These are phyloP conservation scores for Pipistrellus kuhlii DNA, from an alignment of 2,797 vertebrate genomes.

Conservation along the genomic window DNA sequence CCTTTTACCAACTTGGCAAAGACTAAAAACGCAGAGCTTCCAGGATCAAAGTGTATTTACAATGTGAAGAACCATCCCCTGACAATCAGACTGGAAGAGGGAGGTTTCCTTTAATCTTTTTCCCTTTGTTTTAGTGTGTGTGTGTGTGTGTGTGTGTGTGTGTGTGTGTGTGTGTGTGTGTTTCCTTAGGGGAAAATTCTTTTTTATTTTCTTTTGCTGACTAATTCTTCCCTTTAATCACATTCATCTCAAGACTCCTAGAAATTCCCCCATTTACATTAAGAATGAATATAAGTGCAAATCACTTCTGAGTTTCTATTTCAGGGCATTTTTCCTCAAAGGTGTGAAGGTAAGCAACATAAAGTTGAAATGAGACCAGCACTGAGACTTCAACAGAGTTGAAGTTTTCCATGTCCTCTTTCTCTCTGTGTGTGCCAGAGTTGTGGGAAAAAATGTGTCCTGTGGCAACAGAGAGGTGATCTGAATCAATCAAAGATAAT, in stretches of 20 bases:
- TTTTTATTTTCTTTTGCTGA: constrained; percentile 75
- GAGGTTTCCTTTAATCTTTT: constrained; percentile 79
- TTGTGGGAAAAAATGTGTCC: not conserved
- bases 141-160: constrained; percentile 59
- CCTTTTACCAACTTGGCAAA: constrained; percentile 76
- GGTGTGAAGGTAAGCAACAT: not conserved
- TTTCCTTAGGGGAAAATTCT: constrained; percentile 32
- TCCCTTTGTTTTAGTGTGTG: constrained; percentile 70
- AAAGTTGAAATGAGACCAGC: not conserved
- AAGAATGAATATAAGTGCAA: constrained; percentile 55
- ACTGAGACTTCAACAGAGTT: not conserved
- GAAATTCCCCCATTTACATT: constrained; percentile 24
- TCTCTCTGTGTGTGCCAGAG: not conserved
- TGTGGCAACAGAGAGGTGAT: not conserved
- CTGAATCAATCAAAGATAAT: not conserved
- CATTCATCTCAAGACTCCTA: constrained; percentile 56
- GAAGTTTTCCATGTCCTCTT: not conserved
- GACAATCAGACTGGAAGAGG: constrained; percentile 68
- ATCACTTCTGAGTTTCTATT: constrained; percentile 49
- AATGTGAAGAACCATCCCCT: constrained; percentile 69
- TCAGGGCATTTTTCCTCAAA: not conserved
- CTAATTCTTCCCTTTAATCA: constrained; percentile 72
- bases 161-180: constrained; percentile 59
- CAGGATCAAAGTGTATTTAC: constrained; percentile 74
- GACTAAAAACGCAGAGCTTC: constrained; percentile 74